These are phyloP conservation scores for Lomographa bimaculata DNA, from an alignment of 2,888 invertebrate species.

Conservation along the genomic window DNA sequence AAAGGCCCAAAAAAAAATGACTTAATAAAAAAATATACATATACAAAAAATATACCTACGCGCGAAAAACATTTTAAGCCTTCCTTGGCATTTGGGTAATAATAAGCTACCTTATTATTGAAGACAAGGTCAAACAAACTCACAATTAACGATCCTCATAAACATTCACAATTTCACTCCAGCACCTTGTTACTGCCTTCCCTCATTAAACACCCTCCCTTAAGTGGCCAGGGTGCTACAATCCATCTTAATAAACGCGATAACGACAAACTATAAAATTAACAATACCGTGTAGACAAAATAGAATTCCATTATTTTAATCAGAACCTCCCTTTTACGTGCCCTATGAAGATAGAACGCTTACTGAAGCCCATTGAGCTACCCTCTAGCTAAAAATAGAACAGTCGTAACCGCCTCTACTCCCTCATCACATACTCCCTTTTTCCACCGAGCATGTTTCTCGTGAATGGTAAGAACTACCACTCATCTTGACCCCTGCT, in stretches of 20 bases:
- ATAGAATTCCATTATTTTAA: constrained; percentile 61
- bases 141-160: too few relatives aligned
- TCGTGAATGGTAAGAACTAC: constrained; percentile 38
- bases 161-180: too few relatives aligned
- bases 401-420: constrained; percentile 1
- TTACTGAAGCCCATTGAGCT: constrained; percentile 30
- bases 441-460: constrained; percentile 5
- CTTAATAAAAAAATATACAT: too few relatives aligned
- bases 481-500: constrained; percentile 33
- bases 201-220: constrained; percentile 12
- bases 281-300: constrained; percentile 43
- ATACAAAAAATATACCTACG: too few relatives aligned
- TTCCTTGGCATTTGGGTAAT: too few relatives aligned
- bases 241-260: constrained; percentile 27
- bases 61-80: too few relatives aligned
- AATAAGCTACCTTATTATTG: too few relatives aligned
- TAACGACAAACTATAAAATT: constrained; percentile 46
- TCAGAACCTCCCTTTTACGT: constrained; percentile 38
- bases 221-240: constrained; percentile 16
- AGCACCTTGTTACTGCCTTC: constrained; percentile 4
- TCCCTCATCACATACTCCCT: constrained; percentile 1
- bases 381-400: background rate
- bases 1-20: too few relatives aligned
- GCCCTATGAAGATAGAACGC: constrained; percentile 42
- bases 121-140: too few relatives aligned